Base-by-base conservation (phyloP, 2,113 vertebrate genomes). In the Hemicordylus capensis region DNA sequence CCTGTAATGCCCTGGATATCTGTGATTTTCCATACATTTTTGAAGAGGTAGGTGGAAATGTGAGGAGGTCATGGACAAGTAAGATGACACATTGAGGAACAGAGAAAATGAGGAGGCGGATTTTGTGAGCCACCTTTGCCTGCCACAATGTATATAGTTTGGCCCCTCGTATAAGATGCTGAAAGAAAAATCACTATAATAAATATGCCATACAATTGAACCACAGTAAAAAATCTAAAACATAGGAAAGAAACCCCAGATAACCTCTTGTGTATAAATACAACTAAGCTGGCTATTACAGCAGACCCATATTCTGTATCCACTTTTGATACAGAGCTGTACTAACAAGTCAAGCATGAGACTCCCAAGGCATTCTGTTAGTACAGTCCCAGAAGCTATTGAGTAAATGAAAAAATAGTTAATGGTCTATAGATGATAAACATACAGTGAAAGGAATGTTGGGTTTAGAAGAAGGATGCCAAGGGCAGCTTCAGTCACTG, bases 321-420 rank as follows among this genome's bases (percentile, higher is more conserved):
- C 28, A 80, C n/a, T 91, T 90, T 64, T 82, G 84, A 86, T 90
- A 90, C 78, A 87, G 54, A 1, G 1, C 83, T 86, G 75, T 20
- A 89, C n/a, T 89, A 93, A 63, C 78, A 89, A 72, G 34, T 79
- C 85, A 87, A 86, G 85, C 78, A 74, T 91, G 89, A 67, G 82
- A 90, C 90, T 92, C 76, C 88, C 83, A 79, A 89, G 81, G 51
- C 92, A 81, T 90, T 80, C 42, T 89, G 81, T 89, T 90, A 85
- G 44, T 85, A 26, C 4, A 86, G 87, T 89, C 89, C 85, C 81
- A 87, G 81, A 86, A 92, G 73, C 86, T 81, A 76, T 46, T 59
- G 80, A 67, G 44, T 84, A 80, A 91, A 76, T 44, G 80, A n/a
- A 4, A n/a, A 4, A 76, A 79, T 42, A 91, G 90, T 37, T 76